These are phyloP conservation scores for Colistium nudipinnis DNA, from an alignment of 2,113 vertebrate species.

Conservation along the genomic window DNA sequence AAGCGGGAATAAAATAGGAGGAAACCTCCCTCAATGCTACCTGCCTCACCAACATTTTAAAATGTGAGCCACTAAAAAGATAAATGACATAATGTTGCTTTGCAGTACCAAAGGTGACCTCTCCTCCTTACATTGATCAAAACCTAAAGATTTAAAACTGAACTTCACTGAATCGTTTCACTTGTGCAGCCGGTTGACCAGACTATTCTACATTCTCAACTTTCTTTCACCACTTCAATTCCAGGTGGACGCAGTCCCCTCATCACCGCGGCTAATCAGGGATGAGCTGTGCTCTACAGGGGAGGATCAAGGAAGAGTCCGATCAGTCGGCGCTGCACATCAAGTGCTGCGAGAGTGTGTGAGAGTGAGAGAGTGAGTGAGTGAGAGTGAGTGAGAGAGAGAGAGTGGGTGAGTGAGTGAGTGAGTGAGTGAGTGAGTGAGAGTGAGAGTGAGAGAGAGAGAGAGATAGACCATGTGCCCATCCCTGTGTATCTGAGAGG, in stretches of 20 bases:
- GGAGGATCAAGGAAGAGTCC: conserved; percentile 54
- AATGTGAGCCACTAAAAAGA: no score
- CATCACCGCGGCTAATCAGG: conserved; percentile 38
- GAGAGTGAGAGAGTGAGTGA: neutral
- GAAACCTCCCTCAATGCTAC: neutral
- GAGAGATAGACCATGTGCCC: neutral
- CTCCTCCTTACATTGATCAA: no score
- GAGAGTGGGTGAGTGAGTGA: neutral
- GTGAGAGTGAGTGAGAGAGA: neutral
- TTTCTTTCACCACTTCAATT: neutral
- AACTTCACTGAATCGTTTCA: no score
- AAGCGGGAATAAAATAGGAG: neutral
- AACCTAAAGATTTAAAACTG: no score
- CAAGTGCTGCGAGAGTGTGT: neutral
- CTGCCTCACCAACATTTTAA: neutral
- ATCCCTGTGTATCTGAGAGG: conserved; percentile 42
- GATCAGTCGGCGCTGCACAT: conserved; percentile 47
- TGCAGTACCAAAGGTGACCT: no score
- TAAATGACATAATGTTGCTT: neutral
- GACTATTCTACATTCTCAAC: neutral
- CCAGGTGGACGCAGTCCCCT: conserved; percentile 4
- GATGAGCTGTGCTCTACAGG: conserved; percentile 38
- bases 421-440: neutral
- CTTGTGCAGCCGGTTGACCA: neutral
- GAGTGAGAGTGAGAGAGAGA: neutral